Conservation (phyloP, 2,797 vertebrate species). For the Megaceryle alcyon region DNA sequence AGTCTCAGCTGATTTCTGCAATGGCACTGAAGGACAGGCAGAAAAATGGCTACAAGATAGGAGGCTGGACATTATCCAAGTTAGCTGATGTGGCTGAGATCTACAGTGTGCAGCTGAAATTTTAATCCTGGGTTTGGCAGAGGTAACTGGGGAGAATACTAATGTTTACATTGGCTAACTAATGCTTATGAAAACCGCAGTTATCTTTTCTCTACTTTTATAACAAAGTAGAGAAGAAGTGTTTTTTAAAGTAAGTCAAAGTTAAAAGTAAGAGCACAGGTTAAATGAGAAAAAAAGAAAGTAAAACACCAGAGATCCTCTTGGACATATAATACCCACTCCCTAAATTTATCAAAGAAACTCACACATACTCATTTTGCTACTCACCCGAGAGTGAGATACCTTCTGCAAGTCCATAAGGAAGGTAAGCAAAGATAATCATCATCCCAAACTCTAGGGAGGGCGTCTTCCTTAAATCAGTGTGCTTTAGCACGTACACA, state of each 20-base stretch:
- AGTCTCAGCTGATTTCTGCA: not conserved
- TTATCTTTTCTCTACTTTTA: not conserved
- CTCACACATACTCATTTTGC: not conserved
- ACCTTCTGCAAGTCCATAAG: slow-evolving; percentile 95
- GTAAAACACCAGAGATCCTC: not conserved
- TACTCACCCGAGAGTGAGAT: slow-evolving; percentile 93
- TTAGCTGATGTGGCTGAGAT: not conserved
- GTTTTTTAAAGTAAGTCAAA: not conserved
- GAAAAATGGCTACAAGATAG: not conserved
- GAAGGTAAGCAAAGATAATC: slow-evolving; percentile 99
- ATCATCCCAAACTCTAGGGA: slow-evolving; percentile 99
- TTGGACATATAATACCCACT: not conserved
- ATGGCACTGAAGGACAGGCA: not conserved
- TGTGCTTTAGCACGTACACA: slow-evolving; percentile 87
- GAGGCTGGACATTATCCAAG: not conserved
- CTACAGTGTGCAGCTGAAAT: not conserved
- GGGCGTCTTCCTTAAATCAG: slow-evolving; percentile 96
- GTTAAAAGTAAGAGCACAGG: not conserved
- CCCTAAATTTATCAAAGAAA: not conserved
- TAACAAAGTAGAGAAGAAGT: not conserved
- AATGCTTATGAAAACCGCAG: not conserved
- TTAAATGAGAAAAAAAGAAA: not conserved
- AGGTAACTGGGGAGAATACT: not conserved
- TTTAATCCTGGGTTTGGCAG: not conserved
- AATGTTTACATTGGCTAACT: not conserved